phyloP scores from a whole-genome alignment of 2,888 invertebrate genomes.

The Epirrita christyi region DNA sequence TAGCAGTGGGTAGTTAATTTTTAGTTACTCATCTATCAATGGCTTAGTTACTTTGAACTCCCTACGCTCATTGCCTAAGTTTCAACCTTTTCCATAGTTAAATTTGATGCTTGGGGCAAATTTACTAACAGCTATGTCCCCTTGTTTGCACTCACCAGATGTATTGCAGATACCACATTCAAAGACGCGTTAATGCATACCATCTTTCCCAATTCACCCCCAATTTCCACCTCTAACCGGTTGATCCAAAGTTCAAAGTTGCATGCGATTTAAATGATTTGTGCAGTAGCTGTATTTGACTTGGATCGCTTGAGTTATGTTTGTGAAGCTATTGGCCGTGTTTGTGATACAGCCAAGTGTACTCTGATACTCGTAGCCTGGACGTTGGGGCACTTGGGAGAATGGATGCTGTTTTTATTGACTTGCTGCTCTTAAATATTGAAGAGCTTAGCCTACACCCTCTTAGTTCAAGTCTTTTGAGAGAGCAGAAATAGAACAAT shows the following conservation, averaged over 20 bases:
- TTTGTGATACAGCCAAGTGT: constrained; percentile 36
- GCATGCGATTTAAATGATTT: constrained; percentile 18
- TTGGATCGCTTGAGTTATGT: constrained; percentile 38
- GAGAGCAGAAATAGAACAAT: background rate
- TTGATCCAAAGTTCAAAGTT: constrained; percentile 13
- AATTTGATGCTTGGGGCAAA: too few species aligned
- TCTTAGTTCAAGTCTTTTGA: constrained; percentile 1
- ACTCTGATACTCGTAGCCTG: constrained; percentile 17
- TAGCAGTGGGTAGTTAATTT: too few species aligned
- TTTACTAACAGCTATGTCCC: background rate
- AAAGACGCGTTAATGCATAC: constrained; percentile 30
- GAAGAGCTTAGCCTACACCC: constrained; percentile 9
- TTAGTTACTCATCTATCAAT: too few species aligned
- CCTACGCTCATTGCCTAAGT: too few species aligned
- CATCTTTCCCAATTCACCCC: constrained; percentile 5
- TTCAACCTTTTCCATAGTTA: too few species aligned
- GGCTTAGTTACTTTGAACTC: too few species aligned
- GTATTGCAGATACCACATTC: constrained; percentile 32
- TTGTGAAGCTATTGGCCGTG: constrained; percentile 39
- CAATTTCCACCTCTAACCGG: constrained; percentile 3
- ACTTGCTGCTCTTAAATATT: constrained; percentile 21
- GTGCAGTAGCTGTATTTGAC: constrained; percentile 38
- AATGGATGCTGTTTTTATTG: constrained; percentile 22
- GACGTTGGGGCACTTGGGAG: constrained; percentile 22
- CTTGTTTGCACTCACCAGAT: constrained; percentile 3